Percentiles rank a stretch among this genome's conserved stretches.
These are phyloP conservation scores for Micoletzkya japonica DNA, from an alignment of 2,888 invertebrate genomes.

Conservation along the genomic window DNA sequence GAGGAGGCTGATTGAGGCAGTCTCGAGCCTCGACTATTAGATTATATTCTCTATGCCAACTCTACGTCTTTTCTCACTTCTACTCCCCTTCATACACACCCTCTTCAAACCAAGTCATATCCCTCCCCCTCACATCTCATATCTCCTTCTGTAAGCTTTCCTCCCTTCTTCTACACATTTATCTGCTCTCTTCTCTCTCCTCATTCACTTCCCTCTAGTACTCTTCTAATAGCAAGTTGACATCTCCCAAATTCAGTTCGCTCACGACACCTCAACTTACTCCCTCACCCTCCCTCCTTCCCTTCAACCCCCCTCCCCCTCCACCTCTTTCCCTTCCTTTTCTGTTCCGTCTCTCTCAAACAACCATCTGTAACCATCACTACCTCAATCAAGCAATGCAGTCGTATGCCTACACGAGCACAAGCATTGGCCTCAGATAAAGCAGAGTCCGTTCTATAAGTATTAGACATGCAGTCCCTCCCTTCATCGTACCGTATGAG, in stretches of 20 bases:
- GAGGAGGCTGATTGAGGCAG: too few species aligned
- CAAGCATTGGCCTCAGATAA: too few species aligned
- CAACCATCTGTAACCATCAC: not conserved
- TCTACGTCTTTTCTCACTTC: too few species aligned
- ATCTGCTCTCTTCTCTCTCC: too few species aligned
- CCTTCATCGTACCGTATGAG: slow-evolving; percentile 2
- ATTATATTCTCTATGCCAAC: too few species aligned
- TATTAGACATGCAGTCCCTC: too few species aligned
- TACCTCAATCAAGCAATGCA: not conserved
- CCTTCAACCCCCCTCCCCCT: not conserved
- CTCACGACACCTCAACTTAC: not conserved
- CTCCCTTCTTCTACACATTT: not conserved
- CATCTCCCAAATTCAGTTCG: not conserved
- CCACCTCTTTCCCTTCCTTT: not conserved
- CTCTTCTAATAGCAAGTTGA: not conserved
- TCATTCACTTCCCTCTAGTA: not conserved
- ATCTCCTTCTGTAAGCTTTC: too few species aligned
- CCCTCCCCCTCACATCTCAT: not conserved
- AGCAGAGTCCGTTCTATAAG: too few species aligned
- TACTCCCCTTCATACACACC: too few species aligned
- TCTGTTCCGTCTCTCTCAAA: not conserved
- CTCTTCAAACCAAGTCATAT: too few species aligned
- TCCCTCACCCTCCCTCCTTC: not conserved
- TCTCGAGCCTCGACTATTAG: too few species aligned
- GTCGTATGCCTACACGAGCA: not conserved